A percentile compares a stretch with the other conserved stretches of the same genome.
Conservation (phyloP, 2,888 invertebrate species). For the Epsilonema sp. region DNA sequence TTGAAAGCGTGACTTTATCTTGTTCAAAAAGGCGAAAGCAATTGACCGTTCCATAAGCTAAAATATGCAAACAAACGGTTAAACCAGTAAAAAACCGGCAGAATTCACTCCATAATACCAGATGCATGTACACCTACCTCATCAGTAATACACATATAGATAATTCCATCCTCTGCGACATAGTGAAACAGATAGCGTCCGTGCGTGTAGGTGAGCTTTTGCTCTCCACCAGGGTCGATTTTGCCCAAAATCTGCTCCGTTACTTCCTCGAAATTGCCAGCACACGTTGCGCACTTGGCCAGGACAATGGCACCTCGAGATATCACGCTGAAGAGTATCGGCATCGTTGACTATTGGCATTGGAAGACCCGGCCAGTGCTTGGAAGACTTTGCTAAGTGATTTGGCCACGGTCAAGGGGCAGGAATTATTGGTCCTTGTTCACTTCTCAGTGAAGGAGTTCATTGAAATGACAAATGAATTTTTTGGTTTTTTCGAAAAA, state of each 20-base stretch:
- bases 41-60: constrained; percentile 79
- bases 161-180: constrained; percentile 59
- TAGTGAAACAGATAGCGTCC: constrained; percentile 72
- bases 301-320: constrained; percentile 63
- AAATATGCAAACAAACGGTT: constrained; percentile 18
- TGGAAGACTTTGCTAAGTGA: too few species aligned
- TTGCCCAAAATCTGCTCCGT: constrained; percentile 46
- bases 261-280: constrained; percentile 82
- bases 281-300: constrained; percentile 72
- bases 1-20: constrained; percentile 60
- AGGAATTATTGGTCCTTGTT: too few species aligned
- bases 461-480: too few species aligned
- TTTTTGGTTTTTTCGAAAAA: too few species aligned
- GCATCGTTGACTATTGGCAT: too few species aligned
- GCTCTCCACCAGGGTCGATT: not conserved
- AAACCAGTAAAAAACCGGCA: not conserved
- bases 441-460: too few species aligned
- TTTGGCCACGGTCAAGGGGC: too few species aligned
- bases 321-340: constrained; percentile 70
- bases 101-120: not conserved
- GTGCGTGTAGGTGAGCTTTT: constrained; percentile 11
- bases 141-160: constrained; percentile 85
- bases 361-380: too few species aligned
- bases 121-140: constrained; percentile 29
- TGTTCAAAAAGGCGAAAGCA: constrained; percentile 71